Conservation (phyloP, 2,113 vertebrate genomes). For the rat (Rattus norvegicus) region GRCr8 NC_086036.1:45299001-45299500, state of each 20-base stretch:
- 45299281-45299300: not conserved
- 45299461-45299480: not conserved
- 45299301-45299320: not conserved
- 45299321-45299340: not conserved
- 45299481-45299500: not conserved
- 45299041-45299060: not conserved
- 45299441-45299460: too few relatives aligned
- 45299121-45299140: not conserved
- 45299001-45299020: too few relatives aligned
- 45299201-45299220: not conserved
- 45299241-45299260: not conserved
- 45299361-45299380: not conserved
- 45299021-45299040: too few relatives aligned
- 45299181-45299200: not conserved
- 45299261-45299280: not conserved
- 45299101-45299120: not conserved
- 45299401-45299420: too few relatives aligned
- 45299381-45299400: too few relatives aligned
- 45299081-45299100: not conserved
- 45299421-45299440: too few relatives aligned
- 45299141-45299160: not conserved
- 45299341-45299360: conserved; percentile 15
- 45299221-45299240: not conserved
- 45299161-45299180: not conserved
- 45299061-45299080: not conserved